Evolutionary conservation across 2,888 invertebrate species (phyloP).

Genomic region (Pterostichus niger): DNA sequence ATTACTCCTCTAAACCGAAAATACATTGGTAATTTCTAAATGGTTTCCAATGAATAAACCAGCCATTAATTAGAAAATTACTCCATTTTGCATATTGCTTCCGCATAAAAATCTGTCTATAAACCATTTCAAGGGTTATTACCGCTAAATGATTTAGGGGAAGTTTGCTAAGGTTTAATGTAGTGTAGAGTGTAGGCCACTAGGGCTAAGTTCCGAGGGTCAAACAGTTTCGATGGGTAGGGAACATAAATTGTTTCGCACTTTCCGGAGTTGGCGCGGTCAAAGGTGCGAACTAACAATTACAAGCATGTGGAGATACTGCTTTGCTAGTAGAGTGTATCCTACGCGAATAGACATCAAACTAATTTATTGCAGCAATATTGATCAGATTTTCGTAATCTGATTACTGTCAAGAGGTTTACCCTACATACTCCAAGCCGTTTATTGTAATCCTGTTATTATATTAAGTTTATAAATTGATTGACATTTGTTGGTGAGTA

Average conservation of each 20-base stretch:
- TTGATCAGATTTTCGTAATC: neutral
- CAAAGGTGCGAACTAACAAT: conserved; percentile 16
- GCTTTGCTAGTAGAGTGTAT: neutral
- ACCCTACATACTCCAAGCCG: neutral
- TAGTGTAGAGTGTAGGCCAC: conserved; percentile 2
- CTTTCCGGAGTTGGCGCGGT: neutral
- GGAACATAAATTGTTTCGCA: conserved; percentile 10
- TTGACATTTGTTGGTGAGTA: neutral
- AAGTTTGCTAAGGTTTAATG: neutral
- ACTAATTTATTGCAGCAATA: neutral
- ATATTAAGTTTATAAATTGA: neutral
- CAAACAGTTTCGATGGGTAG: neutral
- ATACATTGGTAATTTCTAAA: neutral
- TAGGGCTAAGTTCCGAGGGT: neutral
- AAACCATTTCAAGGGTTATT: neutral
- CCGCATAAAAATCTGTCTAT: no score
- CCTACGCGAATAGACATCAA: neutral
- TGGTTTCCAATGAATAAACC: neutral
- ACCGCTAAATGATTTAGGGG: neutral
- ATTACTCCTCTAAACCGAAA: neutral
- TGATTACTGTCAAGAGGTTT: conserved; percentile 3
- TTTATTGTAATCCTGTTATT: conserved; percentile 11
- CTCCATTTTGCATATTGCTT: no score
- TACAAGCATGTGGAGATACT: conserved; percentile 4
- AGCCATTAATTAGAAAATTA: neutral